Percentiles rank a stretch among this genome's conserved stretches.
These are phyloP conservation scores for Macroramphosus scolopax DNA, from an alignment of 2,797 vertebrate species.

Conservation along the genomic window DNA sequence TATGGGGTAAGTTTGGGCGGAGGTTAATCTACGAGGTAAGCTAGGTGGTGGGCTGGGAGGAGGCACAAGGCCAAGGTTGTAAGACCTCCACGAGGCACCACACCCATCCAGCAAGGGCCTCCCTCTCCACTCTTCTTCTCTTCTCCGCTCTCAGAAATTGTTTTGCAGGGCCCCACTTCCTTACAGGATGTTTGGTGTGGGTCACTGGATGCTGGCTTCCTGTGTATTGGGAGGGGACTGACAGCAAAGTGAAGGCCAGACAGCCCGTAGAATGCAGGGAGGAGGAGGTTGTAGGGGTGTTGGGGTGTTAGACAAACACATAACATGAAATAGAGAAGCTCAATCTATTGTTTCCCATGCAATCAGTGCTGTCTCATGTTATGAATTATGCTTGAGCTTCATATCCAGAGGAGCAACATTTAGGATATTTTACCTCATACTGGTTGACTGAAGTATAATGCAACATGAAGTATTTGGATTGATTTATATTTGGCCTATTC, in stretches of 20 bases:
- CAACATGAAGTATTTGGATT: slow-evolving; percentile 2
- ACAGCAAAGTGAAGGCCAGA: slow-evolving; percentile 81
- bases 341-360: slow-evolving; percentile 57
- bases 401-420: slow-evolving; percentile 25
- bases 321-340: slow-evolving; percentile 58
- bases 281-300: slow-evolving; percentile 43
- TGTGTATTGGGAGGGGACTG: slow-evolving; percentile 79
- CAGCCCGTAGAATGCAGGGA: slow-evolving; percentile 71
- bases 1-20: slow-evolving; percentile 55
- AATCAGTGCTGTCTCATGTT: slow-evolving; percentile 59
- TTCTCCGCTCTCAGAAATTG: slow-evolving; percentile 65
- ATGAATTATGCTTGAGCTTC: slow-evolving; percentile 37
- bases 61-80: slow-evolving; percentile 62
- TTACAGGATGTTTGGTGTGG: slow-evolving; percentile 83
- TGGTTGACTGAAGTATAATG: slow-evolving; percentile 5
- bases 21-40: slow-evolving; percentile 42
- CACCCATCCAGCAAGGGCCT: slow-evolving; percentile 57
- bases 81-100: slow-evolving; percentile 58
- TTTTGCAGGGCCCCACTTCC: slow-evolving; percentile 79
- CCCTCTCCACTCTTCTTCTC: slow-evolving; percentile 45
- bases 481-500: slow-evolving; percentile 20
- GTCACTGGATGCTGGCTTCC: slow-evolving; percentile 83
- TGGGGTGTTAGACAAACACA: slow-evolving; percentile 62
- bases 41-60: slow-evolving; percentile 21
- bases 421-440: slow-evolving; percentile 9